Percentiles rank a stretch among this genome's conserved stretches.
These are phyloP conservation scores for Scophthalmus maximus DNA, from an alignment of 2,113 vertebrate species.

Conservation along the genomic window DNA sequence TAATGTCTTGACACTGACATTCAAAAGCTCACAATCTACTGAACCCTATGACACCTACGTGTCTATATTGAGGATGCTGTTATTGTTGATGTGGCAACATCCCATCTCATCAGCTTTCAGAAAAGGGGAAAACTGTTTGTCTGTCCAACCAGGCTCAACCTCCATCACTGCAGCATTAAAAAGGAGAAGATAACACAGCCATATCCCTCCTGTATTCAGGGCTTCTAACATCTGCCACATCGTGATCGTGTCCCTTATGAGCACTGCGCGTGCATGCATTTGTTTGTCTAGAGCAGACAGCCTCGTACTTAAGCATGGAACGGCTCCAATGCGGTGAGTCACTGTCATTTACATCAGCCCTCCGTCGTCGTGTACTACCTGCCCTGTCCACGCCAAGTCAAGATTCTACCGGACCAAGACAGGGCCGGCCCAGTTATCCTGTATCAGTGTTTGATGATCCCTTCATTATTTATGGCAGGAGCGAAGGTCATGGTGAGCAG, in stretches of 20 bases:
- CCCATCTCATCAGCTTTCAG: not conserved
- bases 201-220: not conserved
- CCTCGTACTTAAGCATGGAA: not conserved
- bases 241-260: not conserved
- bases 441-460: constrained; percentile 74
- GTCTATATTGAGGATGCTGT: not conserved
- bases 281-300: not conserved
- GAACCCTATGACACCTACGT: not conserved
- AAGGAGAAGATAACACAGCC: not conserved
- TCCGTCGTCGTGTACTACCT: not conserved
- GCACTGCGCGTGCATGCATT: not conserved
- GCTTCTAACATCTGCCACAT: constrained; percentile 14
- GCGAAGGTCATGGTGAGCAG: constrained; percentile 72
- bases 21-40: not conserved
- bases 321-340: too few species aligned
- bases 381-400: not conserved
- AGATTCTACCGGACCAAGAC: constrained; percentile 35
- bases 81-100: not conserved
- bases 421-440: constrained; percentile 53
- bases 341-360: too few species aligned
- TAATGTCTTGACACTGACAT: too few species aligned
- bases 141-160: not conserved
- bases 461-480: constrained; percentile 75
- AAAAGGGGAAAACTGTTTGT: not conserved
- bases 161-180: not conserved